Percentiles rank a stretch among this genome's conserved stretches.
phyloP scores from a whole-genome alignment of 2,888 invertebrate genomes.

The Cenopis cana region DNA sequence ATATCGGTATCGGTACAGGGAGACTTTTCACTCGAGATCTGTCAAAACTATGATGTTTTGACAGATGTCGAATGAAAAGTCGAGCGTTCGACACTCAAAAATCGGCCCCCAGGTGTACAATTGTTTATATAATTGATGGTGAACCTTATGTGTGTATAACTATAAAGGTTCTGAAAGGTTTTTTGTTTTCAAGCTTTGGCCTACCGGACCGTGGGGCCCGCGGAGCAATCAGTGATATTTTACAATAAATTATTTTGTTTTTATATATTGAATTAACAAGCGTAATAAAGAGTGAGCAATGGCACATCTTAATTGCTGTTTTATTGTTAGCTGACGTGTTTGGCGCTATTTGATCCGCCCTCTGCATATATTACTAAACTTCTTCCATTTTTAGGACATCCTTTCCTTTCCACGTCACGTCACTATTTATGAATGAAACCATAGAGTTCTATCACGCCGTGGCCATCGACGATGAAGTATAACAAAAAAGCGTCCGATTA shows the following conservation, averaged over 20 bases:
- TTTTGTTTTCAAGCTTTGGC: constrained; percentile 33
- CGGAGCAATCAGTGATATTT: constrained; percentile 76
- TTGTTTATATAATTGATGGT: constrained; percentile 24
- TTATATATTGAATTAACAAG: constrained; percentile 83
- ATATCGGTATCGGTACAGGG: constrained; percentile 9
- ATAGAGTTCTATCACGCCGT: no score
- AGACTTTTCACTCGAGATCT: no score
- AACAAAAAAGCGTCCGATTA: no score
- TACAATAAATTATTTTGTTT: constrained; percentile 82
- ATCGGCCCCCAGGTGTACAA: no score
- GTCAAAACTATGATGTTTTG: no score
- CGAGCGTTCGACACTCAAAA: no score
- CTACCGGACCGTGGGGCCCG: constrained; percentile 33
- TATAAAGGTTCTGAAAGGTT: constrained; percentile 19
- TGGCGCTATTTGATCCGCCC: neutral
- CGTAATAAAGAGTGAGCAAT: constrained; percentile 85
- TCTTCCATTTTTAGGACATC: no score
- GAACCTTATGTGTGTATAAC: constrained; percentile 22
- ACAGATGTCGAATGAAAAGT: no score
- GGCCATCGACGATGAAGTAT: no score
- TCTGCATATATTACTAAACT: no score
- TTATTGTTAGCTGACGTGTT: constrained; percentile 60
- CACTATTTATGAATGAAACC: no score
- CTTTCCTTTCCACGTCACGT: no score
- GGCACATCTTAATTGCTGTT: constrained; percentile 80